phyloP scores from a whole-genome alignment of 2,797 vertebrate genomes.

The Masticophis lateralis region DNA sequence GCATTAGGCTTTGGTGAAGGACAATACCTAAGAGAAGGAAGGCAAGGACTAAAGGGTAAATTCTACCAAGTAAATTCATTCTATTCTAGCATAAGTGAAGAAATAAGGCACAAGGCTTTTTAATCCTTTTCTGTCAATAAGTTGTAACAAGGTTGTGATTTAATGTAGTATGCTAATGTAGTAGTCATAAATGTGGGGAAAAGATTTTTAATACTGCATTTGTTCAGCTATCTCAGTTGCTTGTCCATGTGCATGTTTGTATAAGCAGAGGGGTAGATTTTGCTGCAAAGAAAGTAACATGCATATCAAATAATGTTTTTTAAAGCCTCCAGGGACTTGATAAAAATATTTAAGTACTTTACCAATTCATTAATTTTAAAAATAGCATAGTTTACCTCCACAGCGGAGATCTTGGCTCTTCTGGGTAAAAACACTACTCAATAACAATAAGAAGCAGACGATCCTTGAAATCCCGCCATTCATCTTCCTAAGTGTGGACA shows the following conservation, averaged over 20 bases:
- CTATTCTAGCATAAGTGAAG: not conserved
- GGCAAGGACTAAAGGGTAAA: not conserved
- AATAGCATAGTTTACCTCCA: conserved; percentile 77
- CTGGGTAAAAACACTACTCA: conserved; percentile 70
- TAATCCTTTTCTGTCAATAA: not conserved
- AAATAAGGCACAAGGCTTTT: not conserved
- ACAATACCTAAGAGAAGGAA: not conserved
- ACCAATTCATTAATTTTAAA: not conserved
- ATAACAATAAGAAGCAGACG: conserved; percentile 65
- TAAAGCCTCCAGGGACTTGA: not conserved
- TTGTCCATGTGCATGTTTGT: not conserved
- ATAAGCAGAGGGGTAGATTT: not conserved
- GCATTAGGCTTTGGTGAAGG: not conserved
- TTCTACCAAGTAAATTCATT: not conserved
- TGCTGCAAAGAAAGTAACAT: not conserved
- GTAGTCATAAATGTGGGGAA: not conserved
- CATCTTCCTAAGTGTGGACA: conserved; percentile 30
- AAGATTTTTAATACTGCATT: not conserved
- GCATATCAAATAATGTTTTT: not conserved
- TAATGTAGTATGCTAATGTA: not conserved
- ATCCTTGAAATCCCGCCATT: not conserved
- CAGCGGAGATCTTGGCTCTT: conserved; percentile 90
- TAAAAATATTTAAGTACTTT: not conserved
- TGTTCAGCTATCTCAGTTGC: not conserved
- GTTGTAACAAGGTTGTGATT: not conserved